phyloP scores from a whole-genome alignment of 2,888 invertebrate species.

The Orgyia antiqua region DNA sequence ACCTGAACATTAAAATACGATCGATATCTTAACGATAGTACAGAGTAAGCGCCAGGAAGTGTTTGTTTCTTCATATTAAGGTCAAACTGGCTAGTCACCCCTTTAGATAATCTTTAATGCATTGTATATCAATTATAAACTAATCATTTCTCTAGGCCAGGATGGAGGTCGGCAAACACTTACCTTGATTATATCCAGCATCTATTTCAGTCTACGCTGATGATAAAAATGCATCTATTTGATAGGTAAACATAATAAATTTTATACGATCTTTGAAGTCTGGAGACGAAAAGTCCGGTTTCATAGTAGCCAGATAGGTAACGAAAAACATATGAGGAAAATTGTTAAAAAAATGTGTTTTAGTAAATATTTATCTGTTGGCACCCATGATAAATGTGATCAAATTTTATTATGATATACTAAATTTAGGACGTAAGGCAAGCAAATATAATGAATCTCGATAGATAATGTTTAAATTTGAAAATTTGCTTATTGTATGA shows the following conservation, averaged over 20 bases:
- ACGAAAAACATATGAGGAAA: constrained; percentile 20
- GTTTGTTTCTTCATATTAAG: constrained; percentile 20
- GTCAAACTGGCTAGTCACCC: constrained; percentile 27
- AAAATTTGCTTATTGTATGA: no score
- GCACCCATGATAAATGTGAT: not conserved
- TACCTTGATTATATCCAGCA: constrained; percentile 53
- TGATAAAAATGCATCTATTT: constrained; percentile 53
- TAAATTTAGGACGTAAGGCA: no score
- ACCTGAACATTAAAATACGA: constrained; percentile 23
- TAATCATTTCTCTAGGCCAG: constrained; percentile 55
- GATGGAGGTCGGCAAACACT: constrained; percentile 39
- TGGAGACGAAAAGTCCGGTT: constrained; percentile 17
- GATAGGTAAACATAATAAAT: constrained; percentile 49
- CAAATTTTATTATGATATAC: not conserved
- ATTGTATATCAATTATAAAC: constrained; percentile 40
- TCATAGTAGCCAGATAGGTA: constrained; percentile 10
- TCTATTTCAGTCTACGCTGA: constrained; percentile 39
- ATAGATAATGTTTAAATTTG: no score
- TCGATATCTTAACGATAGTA: constrained; percentile 16
- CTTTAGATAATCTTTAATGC: constrained; percentile 33
- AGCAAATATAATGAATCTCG: no score
- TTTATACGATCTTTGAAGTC: constrained; percentile 42
- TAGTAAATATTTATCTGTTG: not conserved
- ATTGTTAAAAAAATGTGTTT: constrained; percentile 8
- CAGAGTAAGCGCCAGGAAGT: constrained; percentile 30